A percentile compares a stretch with the other conserved stretches of the same genome.
Evolutionary conservation across 23 tunicate species (phyloP).

Genomic region (Halocynthia roretzi): DNA sequence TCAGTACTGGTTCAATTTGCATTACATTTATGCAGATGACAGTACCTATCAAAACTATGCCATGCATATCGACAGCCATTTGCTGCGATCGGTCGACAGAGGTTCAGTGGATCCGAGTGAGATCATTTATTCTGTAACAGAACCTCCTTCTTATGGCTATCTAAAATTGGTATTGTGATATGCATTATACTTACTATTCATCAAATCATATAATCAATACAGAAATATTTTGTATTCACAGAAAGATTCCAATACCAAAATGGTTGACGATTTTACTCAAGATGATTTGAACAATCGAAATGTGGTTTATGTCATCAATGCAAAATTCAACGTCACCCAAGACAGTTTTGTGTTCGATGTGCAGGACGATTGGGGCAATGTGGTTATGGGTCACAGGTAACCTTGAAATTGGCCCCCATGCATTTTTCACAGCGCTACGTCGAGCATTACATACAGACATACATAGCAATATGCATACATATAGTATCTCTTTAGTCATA

Average conservation of each 20-base stretch:
- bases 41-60: background rate
- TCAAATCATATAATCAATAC: background rate
- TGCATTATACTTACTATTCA: background rate
- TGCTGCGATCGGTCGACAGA: constrained; percentile 25
- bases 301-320: constrained; percentile 42
- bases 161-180: constrained; percentile 25
- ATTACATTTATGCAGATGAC: too few relatives aligned
- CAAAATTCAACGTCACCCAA: constrained; percentile 48
- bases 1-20: background rate
- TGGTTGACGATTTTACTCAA: constrained; percentile 38
- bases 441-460: too few relatives aligned
- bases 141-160: constrained; percentile 49
- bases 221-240: background rate
- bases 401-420: background rate
- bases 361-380: constrained; percentile 83
- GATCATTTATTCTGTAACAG: constrained; percentile 41
- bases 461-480: too few relatives aligned
- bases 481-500: too few relatives aligned
- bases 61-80: constrained; percentile 33
- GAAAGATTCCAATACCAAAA: background rate
- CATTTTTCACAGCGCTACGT: too few relatives aligned
- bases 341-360: constrained; percentile 78
- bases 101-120: constrained; percentile 22
- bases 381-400: constrained; percentile 38
- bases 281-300: constrained; percentile 45